These are phyloP conservation scores for Eumaeus atala DNA, from an alignment of 1,140 invertebrate species.

Conservation along the genomic window DNA sequence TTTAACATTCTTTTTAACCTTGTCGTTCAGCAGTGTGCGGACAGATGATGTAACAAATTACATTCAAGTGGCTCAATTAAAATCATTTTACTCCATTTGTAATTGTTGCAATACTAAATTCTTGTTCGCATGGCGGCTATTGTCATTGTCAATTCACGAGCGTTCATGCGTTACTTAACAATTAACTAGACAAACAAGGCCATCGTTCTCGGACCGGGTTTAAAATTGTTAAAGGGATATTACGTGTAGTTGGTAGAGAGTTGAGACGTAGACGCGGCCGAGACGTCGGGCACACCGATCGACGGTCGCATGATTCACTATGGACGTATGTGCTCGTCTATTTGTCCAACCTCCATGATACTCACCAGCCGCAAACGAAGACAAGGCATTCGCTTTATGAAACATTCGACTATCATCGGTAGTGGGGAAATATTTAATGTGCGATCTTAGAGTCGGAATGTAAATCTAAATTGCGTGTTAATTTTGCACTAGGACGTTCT, in stretches of 20 bases:
- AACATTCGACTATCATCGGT: constrained; percentile 7
- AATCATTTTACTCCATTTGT: too few relatives aligned
- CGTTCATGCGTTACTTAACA: constrained; percentile 15
- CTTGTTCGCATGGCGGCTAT: constrained; percentile 9
- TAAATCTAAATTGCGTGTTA: constrained; percentile 19
- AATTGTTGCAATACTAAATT: too few relatives aligned
- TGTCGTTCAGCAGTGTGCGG: too few relatives aligned
- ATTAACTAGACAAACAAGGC: constrained; percentile 31
- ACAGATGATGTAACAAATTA: too few relatives aligned
- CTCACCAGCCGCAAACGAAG: constrained; percentile 25
- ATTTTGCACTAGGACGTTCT: too few relatives aligned
- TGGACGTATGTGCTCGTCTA: constrained; percentile 22
- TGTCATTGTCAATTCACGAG: constrained; percentile 11
- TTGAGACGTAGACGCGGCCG: constrained; percentile 38
- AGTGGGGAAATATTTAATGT: constrained; percentile 6
- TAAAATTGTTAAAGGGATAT: constrained; percentile 20
- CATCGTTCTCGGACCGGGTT: constrained; percentile 26
- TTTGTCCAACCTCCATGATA: constrained; percentile 21
- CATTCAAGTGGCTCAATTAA: too few relatives aligned
- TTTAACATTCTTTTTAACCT: too few relatives aligned
- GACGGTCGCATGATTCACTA: constrained; percentile 38
- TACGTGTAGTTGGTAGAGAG: constrained; percentile 11
- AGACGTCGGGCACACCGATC: constrained; percentile 36
- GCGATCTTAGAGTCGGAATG: constrained; percentile 11
- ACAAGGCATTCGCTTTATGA: constrained; percentile 24